Base-by-base conservation (phyloP, 2,888 invertebrate genomes). In the Ophioninae sp. region DNA sequence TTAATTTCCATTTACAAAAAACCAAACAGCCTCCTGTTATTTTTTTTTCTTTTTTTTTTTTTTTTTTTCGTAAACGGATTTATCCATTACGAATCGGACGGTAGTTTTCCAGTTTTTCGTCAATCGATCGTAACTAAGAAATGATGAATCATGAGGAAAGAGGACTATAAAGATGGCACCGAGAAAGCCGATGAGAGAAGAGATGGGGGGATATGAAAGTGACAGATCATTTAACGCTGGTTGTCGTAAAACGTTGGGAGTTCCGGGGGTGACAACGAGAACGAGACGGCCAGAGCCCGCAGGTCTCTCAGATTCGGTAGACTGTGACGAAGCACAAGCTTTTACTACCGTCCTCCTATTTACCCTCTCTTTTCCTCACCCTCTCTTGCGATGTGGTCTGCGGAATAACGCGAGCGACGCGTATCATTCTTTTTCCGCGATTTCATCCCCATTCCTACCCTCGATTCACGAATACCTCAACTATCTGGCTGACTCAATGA, bases 171-270 rank as follows among this genome's bases (percentile, higher is more conserved):
- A 83, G 85, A 85, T 82, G 87, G 39, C 50, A 70, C 62, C 79
- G 70, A 72, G 72, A 77, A 79, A 69, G 68, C 23, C 64, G 65
- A 56, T 44, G 44, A 62, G 41, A 73, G 44, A 70, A 70, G 39
- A 68, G 70, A 69, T 64, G 75, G 86, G 85, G 86, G n/a, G n/a
- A n/a, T n/a, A 86, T 85, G 88, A 90, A 89, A 88, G 88, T 89
- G 89, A 89, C 90, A 90, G 90, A 90, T 90, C 90, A 89, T 90
- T 90, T 90, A 90, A 89, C 89, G 88, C 88, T 79, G 87, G 88
- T 79, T 81, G 86, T 90, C 91, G 90, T 91, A 91, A 91, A 90
- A 89, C 61, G 56, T 70, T 78, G 81, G 78, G 56, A 67, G 83
- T 78, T 78, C 61, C 50, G 77, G 69, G 69, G 67, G 64, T 68